Evolutionary conservation across 2,113 vertebrate species (phyloP).

Genomic region (Pithys albifrons): DNA sequence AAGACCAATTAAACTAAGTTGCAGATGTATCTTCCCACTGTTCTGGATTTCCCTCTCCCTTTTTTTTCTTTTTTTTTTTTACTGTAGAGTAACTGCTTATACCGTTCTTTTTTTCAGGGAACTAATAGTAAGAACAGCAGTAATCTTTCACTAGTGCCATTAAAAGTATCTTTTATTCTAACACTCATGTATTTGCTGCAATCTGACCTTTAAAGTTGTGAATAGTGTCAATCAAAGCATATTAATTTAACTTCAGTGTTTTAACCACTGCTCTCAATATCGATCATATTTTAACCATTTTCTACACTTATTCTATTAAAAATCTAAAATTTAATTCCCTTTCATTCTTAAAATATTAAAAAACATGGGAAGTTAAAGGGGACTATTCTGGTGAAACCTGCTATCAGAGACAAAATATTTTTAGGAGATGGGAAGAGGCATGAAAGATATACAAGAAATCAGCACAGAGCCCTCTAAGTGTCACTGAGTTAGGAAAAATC

Average conservation of each 20-base stretch:
- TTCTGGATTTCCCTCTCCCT: neutral
- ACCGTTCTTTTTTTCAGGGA: neutral
- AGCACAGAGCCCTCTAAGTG: neutral
- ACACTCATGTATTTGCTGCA: neutral
- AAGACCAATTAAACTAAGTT: neutral
- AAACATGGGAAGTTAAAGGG: neutral
- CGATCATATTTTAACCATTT: neutral
- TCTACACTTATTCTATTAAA: neutral
- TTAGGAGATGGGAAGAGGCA: neutral
- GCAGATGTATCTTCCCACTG: neutral
- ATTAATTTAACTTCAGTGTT: neutral
- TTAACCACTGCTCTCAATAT: neutral
- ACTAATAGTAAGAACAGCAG: neutral
- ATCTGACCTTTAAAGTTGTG: neutral
- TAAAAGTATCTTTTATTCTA: neutral
- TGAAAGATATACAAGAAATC: neutral
- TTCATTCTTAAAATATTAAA: neutral
- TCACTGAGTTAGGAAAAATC: neutral
- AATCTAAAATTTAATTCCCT: neutral
- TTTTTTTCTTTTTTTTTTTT: accelerated
- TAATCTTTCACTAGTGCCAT: neutral
- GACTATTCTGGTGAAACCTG: neutral
- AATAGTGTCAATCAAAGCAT: neutral
- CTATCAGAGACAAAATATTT: neutral
- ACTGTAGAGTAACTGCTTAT: neutral